These are phyloP conservation scores for Drosophila equinoxialis DNA, from an alignment of 1,140 invertebrate genomes.

Conservation along the genomic window DNA sequence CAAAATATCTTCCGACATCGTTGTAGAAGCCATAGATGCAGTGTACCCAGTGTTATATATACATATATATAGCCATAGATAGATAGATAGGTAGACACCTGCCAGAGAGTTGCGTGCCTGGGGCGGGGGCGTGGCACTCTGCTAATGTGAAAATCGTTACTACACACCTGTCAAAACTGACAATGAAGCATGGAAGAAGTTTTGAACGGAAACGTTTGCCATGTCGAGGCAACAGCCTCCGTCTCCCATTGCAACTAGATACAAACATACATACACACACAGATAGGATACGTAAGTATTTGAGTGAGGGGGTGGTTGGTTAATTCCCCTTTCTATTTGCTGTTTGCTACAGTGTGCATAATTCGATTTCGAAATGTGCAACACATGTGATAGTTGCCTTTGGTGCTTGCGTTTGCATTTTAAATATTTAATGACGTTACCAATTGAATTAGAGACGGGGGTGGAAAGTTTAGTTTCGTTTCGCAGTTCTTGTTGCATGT, in stretches of 20 bases:
- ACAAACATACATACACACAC: too few relatives aligned
- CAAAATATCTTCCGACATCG: constrained; percentile 59
- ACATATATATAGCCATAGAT: constrained; percentile 45
- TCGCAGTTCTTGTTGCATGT: constrained; percentile 30
- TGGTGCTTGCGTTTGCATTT: constrained; percentile 59
- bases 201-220: constrained; percentile 51
- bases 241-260: too few relatives aligned
- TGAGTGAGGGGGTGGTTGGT: neutral
- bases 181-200: constrained; percentile 30
- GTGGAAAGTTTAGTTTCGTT: constrained; percentile 8
- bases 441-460: constrained; percentile 69
- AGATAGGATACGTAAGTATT: too few relatives aligned
- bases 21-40: neutral
- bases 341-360: constrained; percentile 63
- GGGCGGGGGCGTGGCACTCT: neutral
- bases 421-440: constrained; percentile 71
- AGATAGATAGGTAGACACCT: constrained; percentile 69
- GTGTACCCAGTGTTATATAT: neutral
- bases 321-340: constrained; percentile 41
- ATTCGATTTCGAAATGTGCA: constrained; percentile 65
- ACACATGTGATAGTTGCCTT: constrained; percentile 41
- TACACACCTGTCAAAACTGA: constrained; percentile 30
- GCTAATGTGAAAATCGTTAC: constrained; percentile 79
- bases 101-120: constrained; percentile 25
- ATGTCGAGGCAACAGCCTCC: constrained; percentile 5